Conservation (phyloP, 2,797 vertebrate genomes). For the Heliangelus exortis region DNA sequence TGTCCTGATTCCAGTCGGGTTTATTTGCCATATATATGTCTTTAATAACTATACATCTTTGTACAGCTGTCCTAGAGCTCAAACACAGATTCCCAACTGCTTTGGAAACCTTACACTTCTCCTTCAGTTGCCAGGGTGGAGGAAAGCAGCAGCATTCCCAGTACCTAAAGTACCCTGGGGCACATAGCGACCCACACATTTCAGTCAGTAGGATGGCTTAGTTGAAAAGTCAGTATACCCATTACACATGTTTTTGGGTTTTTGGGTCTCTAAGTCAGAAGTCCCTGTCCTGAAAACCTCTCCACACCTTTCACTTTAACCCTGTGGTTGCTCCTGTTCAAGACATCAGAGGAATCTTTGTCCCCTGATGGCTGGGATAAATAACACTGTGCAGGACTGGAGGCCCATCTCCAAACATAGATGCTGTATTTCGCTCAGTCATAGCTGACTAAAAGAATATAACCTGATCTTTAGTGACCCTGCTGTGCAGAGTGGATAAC, state of each 20-base stretch:
- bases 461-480: background rate
- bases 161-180: background rate
- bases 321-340: rapidly evolving
- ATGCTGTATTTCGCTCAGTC: background rate
- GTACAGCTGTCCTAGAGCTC: conserved; percentile 35
- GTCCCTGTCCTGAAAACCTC: rapidly evolving
- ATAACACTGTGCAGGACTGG: background rate
- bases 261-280: background rate
- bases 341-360: background rate
- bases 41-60: conserved; percentile 62
- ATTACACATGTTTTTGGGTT: rapidly evolving
- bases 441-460: background rate
- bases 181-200: rapidly evolving
- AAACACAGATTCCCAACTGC: background rate
- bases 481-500: background rate
- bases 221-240: background rate
- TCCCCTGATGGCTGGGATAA: background rate
- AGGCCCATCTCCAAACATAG: rapidly evolving
- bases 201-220: background rate
- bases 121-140: background rate
- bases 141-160: rapidly evolving
- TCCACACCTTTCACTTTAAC: background rate
- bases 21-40: conserved; percentile 70
- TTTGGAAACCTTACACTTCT: background rate
- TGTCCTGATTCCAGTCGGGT: conserved; percentile 59